Evolutionary conservation across 2,113 vertebrate genomes (phyloP), one percentile per base, ranked within the genome.

Genomic region (Sylvilagus bachmani): DNA sequence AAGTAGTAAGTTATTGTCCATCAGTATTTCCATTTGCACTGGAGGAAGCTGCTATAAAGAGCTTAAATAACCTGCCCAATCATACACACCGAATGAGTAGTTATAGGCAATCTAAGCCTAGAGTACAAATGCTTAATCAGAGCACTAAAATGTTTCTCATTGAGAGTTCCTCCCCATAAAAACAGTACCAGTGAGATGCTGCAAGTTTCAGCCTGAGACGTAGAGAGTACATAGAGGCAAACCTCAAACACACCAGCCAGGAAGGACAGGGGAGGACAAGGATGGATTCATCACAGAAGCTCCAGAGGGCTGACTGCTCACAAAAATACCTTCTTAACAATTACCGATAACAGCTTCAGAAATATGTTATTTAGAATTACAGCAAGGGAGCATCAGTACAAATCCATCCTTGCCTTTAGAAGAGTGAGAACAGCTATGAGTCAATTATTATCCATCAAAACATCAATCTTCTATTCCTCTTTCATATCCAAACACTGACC

Each of bases 361-460:
- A 96, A 97, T 96, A 94, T 81, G 81, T 97, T 98, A 94, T 98
- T 99, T 97, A 97, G 92, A 98, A 95, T 96, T 91, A 95, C 97
- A 98, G 95, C 87, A 88, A 93, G 83, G 84, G 96, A 98, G 97
- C 96, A 97, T 97, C 93, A 97, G 96, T 97, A 92, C 96, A 98
- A 98, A 98, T 98, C 98, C 97, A 92, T 96, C 91, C 95, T 96
- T 97, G 96, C 89, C 97, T 98, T 98, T 96, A 97, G 96, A 97
- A 97, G 95, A 97, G 31, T 92, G 95, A 98, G 93, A 97, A 97
- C 97, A 98, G 96, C 97, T 97, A 98, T 96, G 94, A 97, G 81
- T 98, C 98, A 98, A 98, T 98, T 98, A 99, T 98, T 98, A 98
- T 98, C 98, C 98, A 98, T 98, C 98, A 98, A 98, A 98, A 98